Conservation (phyloP, 2,888 invertebrate species). For the Netelia inedita region DNA sequence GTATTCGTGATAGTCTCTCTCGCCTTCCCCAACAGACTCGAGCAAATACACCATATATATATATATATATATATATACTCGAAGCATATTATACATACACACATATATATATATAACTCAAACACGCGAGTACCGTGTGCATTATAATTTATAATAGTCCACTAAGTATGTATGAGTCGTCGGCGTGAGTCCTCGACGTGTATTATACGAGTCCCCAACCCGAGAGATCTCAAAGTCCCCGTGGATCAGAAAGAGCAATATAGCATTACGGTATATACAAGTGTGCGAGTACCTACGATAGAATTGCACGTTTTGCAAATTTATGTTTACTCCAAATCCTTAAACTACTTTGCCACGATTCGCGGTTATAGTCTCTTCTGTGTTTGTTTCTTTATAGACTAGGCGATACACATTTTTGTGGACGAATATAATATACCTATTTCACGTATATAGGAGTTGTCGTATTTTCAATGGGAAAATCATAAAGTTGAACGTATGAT, state of each 20-base stretch:
- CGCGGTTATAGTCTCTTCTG: constrained; percentile 1
- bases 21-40: constrained; percentile 44
- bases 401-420: not conserved
- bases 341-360: constrained; percentile 51
- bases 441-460: not conserved
- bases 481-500: too few relatives aligned
- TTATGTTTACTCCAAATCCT: constrained; percentile 43
- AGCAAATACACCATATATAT: constrained; percentile 16
- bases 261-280: not conserved
- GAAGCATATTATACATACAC: constrained; percentile 1
- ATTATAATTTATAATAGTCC: constrained; percentile 47
- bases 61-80: not conserved
- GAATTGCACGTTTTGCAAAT: constrained; percentile 46
- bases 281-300: not conserved
- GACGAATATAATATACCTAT: not conserved
- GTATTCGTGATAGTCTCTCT: constrained; percentile 60
- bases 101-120: constrained; percentile 8
- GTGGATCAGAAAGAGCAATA: constrained; percentile 38
- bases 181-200: constrained; percentile 16
- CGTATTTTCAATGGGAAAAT: not conserved
- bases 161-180: constrained; percentile 9
- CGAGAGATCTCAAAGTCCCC: constrained; percentile 47
- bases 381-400: constrained; percentile 45
- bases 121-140: constrained; percentile 40
- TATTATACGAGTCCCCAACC: constrained; percentile 38